Evolutionary conservation across 2,797 vertebrate species (phyloP).

Genomic region (Poliocrania exsul): DNA sequence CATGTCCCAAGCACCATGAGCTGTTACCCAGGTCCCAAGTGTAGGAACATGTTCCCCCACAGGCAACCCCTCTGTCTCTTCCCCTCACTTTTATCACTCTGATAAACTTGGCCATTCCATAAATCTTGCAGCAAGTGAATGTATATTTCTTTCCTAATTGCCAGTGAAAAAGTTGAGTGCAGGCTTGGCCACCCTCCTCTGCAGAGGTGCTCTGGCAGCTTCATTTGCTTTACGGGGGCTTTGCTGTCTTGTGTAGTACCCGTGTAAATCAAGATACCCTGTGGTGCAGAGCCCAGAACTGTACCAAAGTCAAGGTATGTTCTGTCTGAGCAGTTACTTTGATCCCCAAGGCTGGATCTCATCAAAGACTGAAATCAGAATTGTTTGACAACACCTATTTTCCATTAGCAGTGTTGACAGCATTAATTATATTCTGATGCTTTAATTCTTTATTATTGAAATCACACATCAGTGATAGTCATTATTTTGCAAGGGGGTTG

Average conservation of each 20-base stretch:
- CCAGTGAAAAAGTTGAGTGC: neutral
- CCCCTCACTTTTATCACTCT: neutral
- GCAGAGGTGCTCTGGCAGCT: neutral
- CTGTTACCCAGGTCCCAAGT: neutral
- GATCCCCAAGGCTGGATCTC: conserved; percentile 48
- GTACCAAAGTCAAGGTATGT: neutral
- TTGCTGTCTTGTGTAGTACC: neutral
- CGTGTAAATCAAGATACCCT: accelerated
- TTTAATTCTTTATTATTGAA: conserved; percentile 69
- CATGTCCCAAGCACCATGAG: neutral
- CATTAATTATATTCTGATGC: conserved; percentile 59
- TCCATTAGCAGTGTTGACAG: conserved; percentile 64
- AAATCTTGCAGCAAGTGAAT: neutral
- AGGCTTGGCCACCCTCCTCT: neutral
- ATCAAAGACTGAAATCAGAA: conserved; percentile 56
- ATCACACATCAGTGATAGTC: conserved; percentile 61
- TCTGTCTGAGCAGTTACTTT: conserved; percentile 38
- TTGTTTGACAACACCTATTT: conserved; percentile 68
- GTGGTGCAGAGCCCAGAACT: neutral
- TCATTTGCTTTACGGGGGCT: neutral
- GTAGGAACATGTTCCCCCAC: accelerated
- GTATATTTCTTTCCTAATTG: neutral
- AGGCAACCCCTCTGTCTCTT: neutral
- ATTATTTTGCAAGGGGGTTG: conserved; percentile 56
- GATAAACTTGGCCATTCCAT: neutral